Evolutionary conservation across 2,113 vertebrate genomes (phyloP).

Genomic region (Rhinichthys klamathensis): DNA sequence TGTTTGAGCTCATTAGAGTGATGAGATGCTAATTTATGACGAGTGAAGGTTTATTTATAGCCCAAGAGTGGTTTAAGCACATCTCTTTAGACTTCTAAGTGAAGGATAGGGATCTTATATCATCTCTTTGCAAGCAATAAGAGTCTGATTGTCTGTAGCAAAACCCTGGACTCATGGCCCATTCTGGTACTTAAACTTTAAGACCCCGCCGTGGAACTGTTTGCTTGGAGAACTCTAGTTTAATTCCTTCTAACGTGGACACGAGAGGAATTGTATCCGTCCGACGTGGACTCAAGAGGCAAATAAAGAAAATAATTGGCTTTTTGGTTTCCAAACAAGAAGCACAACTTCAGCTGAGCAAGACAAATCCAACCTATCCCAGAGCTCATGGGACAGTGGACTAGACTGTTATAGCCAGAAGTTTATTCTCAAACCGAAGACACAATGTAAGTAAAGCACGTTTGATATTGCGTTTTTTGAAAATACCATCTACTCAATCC

Average conservation of each 20-base stretch:
- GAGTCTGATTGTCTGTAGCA: background rate
- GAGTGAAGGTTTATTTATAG: constrained; percentile 19
- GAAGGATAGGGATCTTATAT: constrained; percentile 17
- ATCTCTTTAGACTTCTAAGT: constrained; percentile 22
- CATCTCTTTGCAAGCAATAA: background rate
- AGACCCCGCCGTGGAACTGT: background rate
- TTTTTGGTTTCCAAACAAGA: constrained; percentile 28
- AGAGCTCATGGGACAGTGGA: background rate
- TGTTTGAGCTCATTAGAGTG: constrained; percentile 19
- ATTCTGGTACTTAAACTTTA: constrained; percentile 15
- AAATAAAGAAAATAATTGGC: constrained; percentile 18
- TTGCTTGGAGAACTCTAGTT: constrained; percentile 19
- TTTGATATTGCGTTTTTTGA: background rate
- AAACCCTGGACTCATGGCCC: background rate
- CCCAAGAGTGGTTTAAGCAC: background rate
- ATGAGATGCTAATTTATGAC: constrained; percentile 38
- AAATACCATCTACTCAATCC: background rate
- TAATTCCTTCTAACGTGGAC: background rate
- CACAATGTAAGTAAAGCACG: constrained; percentile 4
- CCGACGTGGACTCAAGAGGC: background rate
- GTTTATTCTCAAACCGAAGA: background rate
- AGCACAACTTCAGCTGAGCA: constrained; percentile 26
- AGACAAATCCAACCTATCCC: constrained; percentile 1
- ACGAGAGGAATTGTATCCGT: background rate
- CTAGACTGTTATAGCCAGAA: constrained; percentile 1